Base-by-base conservation (phyloP, 2,113 vertebrate genomes). In the Potamarius usumacintae region DNA sequence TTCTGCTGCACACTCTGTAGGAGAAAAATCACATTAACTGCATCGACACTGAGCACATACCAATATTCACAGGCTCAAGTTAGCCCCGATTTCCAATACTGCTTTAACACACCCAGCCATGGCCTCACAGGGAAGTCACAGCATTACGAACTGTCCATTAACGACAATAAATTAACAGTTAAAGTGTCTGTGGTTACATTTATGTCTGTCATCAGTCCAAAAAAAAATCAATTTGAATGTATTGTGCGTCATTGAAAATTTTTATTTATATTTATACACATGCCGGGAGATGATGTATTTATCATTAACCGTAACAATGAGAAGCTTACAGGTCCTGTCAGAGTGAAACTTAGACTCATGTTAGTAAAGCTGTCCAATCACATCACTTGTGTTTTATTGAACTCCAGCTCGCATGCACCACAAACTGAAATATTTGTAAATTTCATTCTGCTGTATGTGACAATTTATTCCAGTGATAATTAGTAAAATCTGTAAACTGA, bases 1-100 rank as follows among this genome's bases (percentile, higher is more conserved):
- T 99, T 99, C 89, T 96, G 94, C 88, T 96, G 96, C 2, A 98
- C 91, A 0, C 90, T 93, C 98, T 99, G 94, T n/a, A 91, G 65
- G 2, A 58, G 2, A 85, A 2, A 93, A 93, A 81, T 58, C 17
- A 67, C 0, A 77, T 65, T 52, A 34, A 63, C 5, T 57, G 18
- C 65, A 0, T 85, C 53, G 11, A n/a, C 11, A 30, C 8, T 5
- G 60, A 48, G 63, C 27, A 55, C 17, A 78, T 67, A 17, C 4
- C 7, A 58, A 10, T 80, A 60, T 58, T 34, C n/a, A 57, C 7
- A 80, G 1, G 14, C 12, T 79, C 14, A 7, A 27, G 22, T 78
- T n/a, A 7, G 22, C 10, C 76, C 48, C 15, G 20, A 18, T 20
- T 48, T 20, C 18, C 18, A 20, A 53, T n/a, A 7, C 25, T 14